phyloP scores from a whole-genome alignment of 2,113 vertebrate genomes.

The Centrocercus urophasianus region DNA sequence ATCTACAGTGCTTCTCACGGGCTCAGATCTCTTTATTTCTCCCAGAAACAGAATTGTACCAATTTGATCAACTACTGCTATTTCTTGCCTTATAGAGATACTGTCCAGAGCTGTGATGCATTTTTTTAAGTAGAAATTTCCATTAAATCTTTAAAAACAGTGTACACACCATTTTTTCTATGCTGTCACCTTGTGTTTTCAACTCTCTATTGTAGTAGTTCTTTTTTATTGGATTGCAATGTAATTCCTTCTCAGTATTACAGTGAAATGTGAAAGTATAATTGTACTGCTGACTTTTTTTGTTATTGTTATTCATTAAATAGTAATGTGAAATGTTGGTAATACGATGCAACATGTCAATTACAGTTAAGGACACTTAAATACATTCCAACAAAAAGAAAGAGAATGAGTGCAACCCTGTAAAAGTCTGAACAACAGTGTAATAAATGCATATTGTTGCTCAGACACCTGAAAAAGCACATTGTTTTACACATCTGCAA shows the following conservation, averaged over 20 bases:
- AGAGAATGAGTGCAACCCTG: background rate
- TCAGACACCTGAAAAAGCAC: background rate
- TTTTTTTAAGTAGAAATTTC: background rate
- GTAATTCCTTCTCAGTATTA: background rate
- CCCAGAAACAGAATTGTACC: background rate
- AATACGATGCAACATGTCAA: background rate
- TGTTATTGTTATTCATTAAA: background rate
- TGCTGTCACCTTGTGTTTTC: conserved; percentile 26
- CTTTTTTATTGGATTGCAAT: background rate
- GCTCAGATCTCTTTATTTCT: background rate
- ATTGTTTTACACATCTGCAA: background rate
- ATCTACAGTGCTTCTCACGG: background rate
- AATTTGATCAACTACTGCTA: background rate
- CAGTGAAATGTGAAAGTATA: background rate
- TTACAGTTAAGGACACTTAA: background rate
- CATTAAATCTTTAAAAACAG: background rate
- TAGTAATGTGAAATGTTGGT: background rate
- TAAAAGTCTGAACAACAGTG: background rate
- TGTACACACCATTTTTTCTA: background rate
- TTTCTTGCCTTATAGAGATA: background rate
- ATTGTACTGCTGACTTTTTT: background rate
- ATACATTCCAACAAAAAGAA: background rate
- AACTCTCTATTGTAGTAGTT: background rate
- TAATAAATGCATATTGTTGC: background rate
- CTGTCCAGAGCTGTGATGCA: background rate